Evolutionary conservation across 92 coral and sea anemone genomes (phyloP).

Genomic region (Nematostella vectensis): DNA sequence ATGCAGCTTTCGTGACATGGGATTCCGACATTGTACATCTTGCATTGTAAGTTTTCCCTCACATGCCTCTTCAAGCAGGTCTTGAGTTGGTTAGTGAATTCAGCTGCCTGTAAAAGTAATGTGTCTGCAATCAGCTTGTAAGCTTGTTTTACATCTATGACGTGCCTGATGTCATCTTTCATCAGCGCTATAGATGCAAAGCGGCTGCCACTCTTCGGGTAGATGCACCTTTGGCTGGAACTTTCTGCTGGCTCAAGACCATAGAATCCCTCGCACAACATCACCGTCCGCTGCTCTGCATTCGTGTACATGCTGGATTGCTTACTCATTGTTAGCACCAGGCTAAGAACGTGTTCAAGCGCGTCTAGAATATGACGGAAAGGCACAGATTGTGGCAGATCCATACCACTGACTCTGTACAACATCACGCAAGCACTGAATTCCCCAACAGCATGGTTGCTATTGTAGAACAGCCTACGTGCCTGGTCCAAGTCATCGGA

Average conservation of each 20-base stretch:
- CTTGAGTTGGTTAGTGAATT: constrained; percentile 17
- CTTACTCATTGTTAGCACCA: constrained; percentile 50
- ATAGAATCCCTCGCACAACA: constrained; percentile 52
- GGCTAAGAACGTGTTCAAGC: constrained; percentile 21
- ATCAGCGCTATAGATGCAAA: constrained; percentile 13
- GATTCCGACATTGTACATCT: constrained; percentile 25
- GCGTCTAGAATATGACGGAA: constrained; percentile 14
- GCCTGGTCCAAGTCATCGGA: constrained; percentile 33
- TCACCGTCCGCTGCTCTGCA: constrained; percentile 39
- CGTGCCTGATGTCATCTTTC: constrained; percentile 11
- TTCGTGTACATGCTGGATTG: constrained; percentile 20
- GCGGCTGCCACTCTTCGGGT: constrained; percentile 28
- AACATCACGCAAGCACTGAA: constrained; percentile 33
- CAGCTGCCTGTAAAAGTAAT: constrained; percentile 21
- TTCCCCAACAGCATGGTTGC: constrained; percentile 40
- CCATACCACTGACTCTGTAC: constrained; percentile 12
- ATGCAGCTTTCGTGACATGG: constrained; percentile 34
- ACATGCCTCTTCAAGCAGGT: not conserved
- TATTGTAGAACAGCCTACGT: constrained; percentile 31
- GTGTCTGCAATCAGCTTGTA: constrained; percentile 31
- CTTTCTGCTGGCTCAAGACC: constrained; percentile 47
- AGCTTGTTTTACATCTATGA: constrained; percentile 33
- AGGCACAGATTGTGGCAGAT: constrained; percentile 10
- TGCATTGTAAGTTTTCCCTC: constrained; percentile 22
- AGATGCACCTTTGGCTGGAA: constrained; percentile 29